Evolutionary conservation across 1,140 invertebrate species (phyloP).

Genomic region (Brachionus koreanus): DNA sequence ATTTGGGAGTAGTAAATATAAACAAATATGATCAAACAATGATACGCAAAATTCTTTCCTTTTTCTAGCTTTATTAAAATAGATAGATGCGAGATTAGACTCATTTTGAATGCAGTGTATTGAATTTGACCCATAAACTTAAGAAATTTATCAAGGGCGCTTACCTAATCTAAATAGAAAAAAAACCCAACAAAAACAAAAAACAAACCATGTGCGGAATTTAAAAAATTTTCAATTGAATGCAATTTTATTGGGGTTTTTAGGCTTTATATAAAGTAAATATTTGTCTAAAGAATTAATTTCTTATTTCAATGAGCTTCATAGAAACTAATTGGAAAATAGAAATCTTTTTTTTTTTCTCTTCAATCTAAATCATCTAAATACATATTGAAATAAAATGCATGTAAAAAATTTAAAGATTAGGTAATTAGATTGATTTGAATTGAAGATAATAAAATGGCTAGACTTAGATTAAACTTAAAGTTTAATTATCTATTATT

Average conservation of each 20-base stretch:
- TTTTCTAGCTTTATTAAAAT: background rate
- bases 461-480: background rate
- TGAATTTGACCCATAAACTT: conserved; percentile 1
- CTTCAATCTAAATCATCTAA: too few species aligned
- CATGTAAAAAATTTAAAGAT: background rate
- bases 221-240: conserved; percentile 10
- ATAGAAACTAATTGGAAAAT: background rate
- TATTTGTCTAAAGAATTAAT: conserved; percentile 17
- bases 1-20: conserved; percentile 18
- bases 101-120: background rate
- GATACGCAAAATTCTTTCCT: background rate
- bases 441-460: background rate
- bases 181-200: too few species aligned
- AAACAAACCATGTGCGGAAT: conserved; percentile 18
- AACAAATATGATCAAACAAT: conserved; percentile 22
- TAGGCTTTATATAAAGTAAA: conserved; percentile 20
- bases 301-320: background rate
- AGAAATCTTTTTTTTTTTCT: background rate
- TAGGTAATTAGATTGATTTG: background rate
- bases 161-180: conserved; percentile 32
- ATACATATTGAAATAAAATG: background rate
- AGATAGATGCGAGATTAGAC: background rate
- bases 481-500: background rate
- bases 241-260: background rate
- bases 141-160: conserved; percentile 36